Base-by-base conservation (phyloP, 2,888 invertebrate species). In the Frankliniella intonsa region DNA sequence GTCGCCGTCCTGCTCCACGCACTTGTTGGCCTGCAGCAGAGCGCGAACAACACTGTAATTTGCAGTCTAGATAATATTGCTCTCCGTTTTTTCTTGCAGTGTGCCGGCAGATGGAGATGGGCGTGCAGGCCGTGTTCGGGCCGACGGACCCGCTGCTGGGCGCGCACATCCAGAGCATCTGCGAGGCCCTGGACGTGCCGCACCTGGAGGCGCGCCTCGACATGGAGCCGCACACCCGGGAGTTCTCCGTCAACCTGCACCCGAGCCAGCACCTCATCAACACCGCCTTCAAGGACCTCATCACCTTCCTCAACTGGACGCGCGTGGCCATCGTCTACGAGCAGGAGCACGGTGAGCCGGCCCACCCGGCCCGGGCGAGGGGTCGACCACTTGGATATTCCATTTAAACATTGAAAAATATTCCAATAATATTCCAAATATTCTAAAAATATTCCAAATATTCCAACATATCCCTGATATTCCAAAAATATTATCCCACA, bases 301-400 rank as follows among this genome's bases (percentile, higher is more conserved):
- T 97, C 88, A 90, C 92, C 14, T 95, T 95, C 87, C 91, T 97
- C 83, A 96, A 96, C 87, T 98, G 98, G 98, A 95, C 95, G 3
- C 93, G 94, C 87, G 95, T 97, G 86, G 97, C 96, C 0, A 94
- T 98, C 82, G 92, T 98, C 80, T 98, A 97, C 86, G 97, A 98
- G 87, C 96, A 97, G 86, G 96, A 97, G 85, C 93, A 93, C 87
- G 95, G 96, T 95, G 86, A 90, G 91, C 86, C 55, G n/a, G 27
- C 19, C n/a, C 62, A 62, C 27, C 51, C 80, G 51, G 51, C 12
- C n/a, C n/a, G n/a, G n/a, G n/a, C n/a, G n/a, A n/a, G n/a, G n/a
- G n/a, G n/a, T n/a, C n/a, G n/a, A n/a, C n/a, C n/a, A n/a, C n/a
- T n/a, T n/a, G n/a, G n/a, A n/a, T n/a, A n/a, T n/a, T n/a, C n/a